A percentile compares a stretch with the other conserved stretches of the same genome.
These are phyloP conservation scores for Tinamus major DNA, from an alignment of 2,797 vertebrate genomes.

Conservation along the genomic window DNA sequence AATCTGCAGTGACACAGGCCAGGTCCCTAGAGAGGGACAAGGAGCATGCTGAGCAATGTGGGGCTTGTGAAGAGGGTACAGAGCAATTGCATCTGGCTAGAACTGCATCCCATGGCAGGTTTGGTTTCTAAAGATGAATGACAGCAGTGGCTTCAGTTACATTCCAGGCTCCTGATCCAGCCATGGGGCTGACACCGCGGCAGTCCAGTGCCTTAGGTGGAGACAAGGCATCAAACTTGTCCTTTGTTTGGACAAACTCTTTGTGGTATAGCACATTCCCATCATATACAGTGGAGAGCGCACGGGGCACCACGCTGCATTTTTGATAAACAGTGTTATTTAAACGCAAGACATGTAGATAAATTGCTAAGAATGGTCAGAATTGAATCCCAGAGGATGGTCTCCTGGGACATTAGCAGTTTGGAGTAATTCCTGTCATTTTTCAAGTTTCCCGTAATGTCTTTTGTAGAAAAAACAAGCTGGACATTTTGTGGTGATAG, in stretches of 20 bases:
- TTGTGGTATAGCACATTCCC: not conserved
- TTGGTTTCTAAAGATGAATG: not conserved
- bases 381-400: not conserved
- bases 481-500: not conserved
- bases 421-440: slow-evolving; percentile 41
- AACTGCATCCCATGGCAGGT: not conserved
- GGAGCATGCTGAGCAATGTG: not conserved
- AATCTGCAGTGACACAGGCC: not conserved
- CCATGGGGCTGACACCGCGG: not conserved
- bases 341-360: not conserved
- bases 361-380: slow-evolving; percentile 51
- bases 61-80: not conserved
- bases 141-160: not conserved
- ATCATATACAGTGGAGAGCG: not conserved
- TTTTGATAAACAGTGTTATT: slow-evolving; percentile 59
- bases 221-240: not conserved
- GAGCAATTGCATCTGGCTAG: not conserved
- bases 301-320: not conserved
- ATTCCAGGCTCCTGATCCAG: not conserved
- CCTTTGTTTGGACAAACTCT: not conserved
- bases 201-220: not conserved
- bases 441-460: slow-evolving; percentile 44
- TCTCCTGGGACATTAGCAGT: slow-evolving; percentile 18
- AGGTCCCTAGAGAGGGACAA: not conserved
- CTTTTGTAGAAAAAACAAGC: slow-evolving; percentile 27